These are phyloP conservation scores for Syrmaticus mikado DNA, from an alignment of 2,113 vertebrate genomes.

Conservation along the genomic window DNA sequence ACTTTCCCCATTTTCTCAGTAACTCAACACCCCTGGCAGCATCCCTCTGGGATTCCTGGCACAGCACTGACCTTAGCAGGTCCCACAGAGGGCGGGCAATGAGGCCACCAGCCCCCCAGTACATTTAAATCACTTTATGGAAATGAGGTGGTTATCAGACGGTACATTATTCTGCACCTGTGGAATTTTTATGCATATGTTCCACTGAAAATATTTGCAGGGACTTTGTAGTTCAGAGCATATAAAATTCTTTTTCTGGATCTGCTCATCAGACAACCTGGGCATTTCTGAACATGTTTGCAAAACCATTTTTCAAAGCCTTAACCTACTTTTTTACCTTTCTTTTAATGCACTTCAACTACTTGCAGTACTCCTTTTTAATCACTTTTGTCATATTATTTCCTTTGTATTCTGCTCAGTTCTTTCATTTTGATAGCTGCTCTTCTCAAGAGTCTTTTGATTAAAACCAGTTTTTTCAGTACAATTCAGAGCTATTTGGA, in stretches of 20 bases:
- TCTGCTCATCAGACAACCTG: neutral
- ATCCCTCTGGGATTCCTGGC: neutral
- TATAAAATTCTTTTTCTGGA: neutral
- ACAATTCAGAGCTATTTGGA: neutral
- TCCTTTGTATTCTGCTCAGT: neutral
- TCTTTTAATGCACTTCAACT: neutral
- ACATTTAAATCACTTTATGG: neutral
- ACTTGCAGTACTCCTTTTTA: neutral
- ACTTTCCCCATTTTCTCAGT: neutral
- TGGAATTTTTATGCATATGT: neutral
- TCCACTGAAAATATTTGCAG: neutral
- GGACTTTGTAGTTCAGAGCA: neutral
- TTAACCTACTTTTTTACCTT: neutral
- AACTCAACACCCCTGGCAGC: neutral
- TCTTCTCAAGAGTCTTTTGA: neutral
- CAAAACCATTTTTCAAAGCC: neutral
- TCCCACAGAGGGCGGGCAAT: neutral
- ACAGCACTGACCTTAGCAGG: neutral
- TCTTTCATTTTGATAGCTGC: neutral
- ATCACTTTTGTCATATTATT: neutral
- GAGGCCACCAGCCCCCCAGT: accelerated
- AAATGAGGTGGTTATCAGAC: neutral
- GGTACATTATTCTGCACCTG: neutral
- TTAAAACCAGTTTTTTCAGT: neutral
- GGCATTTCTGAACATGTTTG: neutral